Evolutionary conservation across 2,888 invertebrate genomes (phyloP).

Genomic region (Dugesia japonica): DNA sequence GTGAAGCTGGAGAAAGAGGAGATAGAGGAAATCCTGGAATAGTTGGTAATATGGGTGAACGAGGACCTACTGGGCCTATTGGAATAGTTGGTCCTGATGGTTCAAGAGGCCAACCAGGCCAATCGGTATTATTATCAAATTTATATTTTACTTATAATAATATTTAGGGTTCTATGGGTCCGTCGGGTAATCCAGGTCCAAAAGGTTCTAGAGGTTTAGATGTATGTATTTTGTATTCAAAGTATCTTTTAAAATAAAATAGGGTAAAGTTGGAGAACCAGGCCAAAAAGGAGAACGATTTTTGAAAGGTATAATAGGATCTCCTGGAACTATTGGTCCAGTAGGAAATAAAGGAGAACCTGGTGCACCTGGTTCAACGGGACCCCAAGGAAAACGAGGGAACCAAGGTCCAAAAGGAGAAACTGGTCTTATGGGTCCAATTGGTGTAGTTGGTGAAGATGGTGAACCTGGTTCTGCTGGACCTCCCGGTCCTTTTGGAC

Average conservation of each 20-base stretch:
- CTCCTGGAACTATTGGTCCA: not conserved
- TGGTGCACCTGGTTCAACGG: conserved; percentile 23
- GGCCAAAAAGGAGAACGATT: conserved; percentile 16
- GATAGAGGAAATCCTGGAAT: conserved; percentile 25
- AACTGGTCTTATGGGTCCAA: conserved; percentile 16
- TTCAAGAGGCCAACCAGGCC: conserved; percentile 22
- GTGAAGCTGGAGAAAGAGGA: conserved; percentile 21
- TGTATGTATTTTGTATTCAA: not conserved
- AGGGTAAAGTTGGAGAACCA: conserved; percentile 26
- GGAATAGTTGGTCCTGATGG: conserved; percentile 17
- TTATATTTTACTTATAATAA: too few species aligned
- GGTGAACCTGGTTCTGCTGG: conserved; percentile 22
- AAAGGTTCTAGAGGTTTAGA: not conserved
- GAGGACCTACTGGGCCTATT: conserved; percentile 21
- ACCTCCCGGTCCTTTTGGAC: not conserved
- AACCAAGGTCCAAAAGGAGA: conserved; percentile 27
- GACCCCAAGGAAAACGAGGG: conserved; percentile 24
- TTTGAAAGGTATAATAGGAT: not conserved
- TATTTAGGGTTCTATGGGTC: conserved; percentile 7
- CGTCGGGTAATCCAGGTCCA: conserved; percentile 1
- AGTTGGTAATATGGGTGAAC: conserved; percentile 21
- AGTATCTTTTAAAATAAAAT: too few species aligned
- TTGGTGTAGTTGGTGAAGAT: conserved; percentile 26
- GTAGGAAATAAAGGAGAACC: conserved; percentile 21
- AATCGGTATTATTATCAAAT: too few species aligned